Evolutionary conservation across 2,888 invertebrate genomes (phyloP), one percentile per base, ranked within the genome.

Genomic region (Anthophora plumipes): DNA sequence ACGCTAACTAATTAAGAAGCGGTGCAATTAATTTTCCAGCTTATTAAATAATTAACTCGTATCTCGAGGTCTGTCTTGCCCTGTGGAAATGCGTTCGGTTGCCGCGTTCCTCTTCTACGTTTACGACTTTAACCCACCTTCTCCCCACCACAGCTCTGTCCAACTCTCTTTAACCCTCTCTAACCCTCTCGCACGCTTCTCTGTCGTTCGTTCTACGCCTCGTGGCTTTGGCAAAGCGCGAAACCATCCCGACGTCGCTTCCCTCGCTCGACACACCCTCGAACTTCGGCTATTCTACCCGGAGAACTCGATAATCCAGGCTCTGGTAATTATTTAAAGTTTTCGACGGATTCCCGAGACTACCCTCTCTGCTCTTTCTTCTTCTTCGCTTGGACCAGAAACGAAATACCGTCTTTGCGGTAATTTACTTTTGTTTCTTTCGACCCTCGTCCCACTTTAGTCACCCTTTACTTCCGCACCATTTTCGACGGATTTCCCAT

Each of bases 31-130:
- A 91, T 90, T 91, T 91, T 91, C 90, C 90, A 88, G 89, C 88
- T 92, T 91, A 91, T 91, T 92, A 90, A 91, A 91, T 91, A 92
- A 92, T 92, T 92, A 92, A 91, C 89, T 89, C 84, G 86, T 88
- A 86, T 90, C 86, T 82, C 77, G 82, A 72, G 79, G 83, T 77
- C 75, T 77, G 80, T 84, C 82, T 84, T 54, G 54, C 57, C n/a
- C 75, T 64, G 82, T 61, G 41, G 84, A 80, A 84, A 80, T 46
- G 55, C 57, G 55, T 46, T 57, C 66, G 54, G 54, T 79, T 70
- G 68, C 63, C 70, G 43, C 17, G 37, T 55, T 50, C 48, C 50
- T 43, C 61, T 74, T 52, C 43, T 12, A 50, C 12, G n/a, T n/a
- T 46, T 52, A 22, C 71, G 61, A 57, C 71, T 70, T 39, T 60